These are phyloP conservation scores for Apantesis nais DNA, from an alignment of 2,888 invertebrate genomes.

Conservation along the genomic window DNA sequence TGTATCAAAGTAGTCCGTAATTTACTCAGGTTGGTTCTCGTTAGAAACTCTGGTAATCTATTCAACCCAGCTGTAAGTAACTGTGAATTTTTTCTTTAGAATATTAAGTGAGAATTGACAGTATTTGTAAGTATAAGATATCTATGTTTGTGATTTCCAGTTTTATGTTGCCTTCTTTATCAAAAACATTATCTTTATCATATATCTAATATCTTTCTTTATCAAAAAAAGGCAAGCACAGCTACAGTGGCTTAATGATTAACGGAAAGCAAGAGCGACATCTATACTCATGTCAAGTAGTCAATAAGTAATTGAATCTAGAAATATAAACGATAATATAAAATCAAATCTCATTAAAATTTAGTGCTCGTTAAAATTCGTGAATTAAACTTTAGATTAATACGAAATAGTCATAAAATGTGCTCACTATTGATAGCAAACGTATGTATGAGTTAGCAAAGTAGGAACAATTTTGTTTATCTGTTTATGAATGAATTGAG, in stretches of 20 bases:
- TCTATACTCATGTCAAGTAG: too few species aligned
- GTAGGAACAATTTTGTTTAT: conserved; percentile 68
- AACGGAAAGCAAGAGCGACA: too few species aligned
- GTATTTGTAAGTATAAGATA: not conserved
- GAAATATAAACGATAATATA: too few species aligned
- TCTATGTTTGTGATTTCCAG: not conserved
- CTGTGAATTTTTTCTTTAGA: too few species aligned
- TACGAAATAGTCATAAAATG: not conserved
- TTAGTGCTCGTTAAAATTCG: too few species aligned
- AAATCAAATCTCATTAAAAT: too few species aligned
- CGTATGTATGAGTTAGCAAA: conserved; percentile 30
- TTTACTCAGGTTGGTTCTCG: not conserved
- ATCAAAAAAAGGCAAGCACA: not conserved
- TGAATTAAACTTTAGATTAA: not conserved
- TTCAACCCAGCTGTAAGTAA: not conserved
- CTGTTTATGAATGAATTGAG: conserved; percentile 76
- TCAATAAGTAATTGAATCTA: too few species aligned
- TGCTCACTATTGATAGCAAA: conserved; percentile 8
- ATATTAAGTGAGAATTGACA: too few species aligned
- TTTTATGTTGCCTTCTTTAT: not conserved
- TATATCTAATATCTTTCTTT: not conserved
- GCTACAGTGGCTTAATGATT: too few species aligned
- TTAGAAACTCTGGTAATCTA: not conserved
- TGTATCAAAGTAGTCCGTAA: too few species aligned
- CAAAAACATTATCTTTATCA: not conserved